Evolutionary conservation across 2,113 vertebrate genomes (phyloP).

Genomic region (Puma concolor): DNA sequence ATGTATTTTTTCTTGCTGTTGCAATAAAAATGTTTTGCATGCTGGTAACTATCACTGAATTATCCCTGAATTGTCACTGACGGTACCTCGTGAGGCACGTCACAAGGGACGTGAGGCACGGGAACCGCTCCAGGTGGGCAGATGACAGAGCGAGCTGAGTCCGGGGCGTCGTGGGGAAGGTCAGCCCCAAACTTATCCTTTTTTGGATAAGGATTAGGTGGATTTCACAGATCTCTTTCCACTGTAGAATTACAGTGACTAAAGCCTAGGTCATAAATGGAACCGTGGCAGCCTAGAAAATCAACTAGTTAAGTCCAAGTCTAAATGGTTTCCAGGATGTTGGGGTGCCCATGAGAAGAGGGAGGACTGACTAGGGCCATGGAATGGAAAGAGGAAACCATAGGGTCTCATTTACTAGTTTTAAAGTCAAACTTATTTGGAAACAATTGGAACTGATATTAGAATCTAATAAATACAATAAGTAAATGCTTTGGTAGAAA

Average conservation of each 20-base stretch:
- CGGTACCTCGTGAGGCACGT: no score
- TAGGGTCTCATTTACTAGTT: not conserved
- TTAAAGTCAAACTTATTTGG: not conserved
- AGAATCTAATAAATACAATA: not conserved
- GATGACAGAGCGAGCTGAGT: fast-evolving
- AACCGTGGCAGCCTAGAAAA: not conserved
- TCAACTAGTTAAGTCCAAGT: not conserved
- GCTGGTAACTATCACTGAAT: not conserved
- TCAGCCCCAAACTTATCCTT: not conserved
- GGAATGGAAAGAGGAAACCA: not conserved
- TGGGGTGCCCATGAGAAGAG: not conserved
- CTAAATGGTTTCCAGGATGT: not conserved
- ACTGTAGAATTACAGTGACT: not conserved
- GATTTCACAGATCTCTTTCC: not conserved
- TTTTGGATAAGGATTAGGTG: not conserved
- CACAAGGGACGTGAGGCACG: fast-evolving
- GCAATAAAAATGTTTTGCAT: not conserved
- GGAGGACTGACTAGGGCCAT: not conserved
- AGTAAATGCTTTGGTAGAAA: not conserved
- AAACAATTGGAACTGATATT: not conserved
- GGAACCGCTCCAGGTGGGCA: not conserved
- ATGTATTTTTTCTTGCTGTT: not conserved
- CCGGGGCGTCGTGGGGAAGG: not conserved
- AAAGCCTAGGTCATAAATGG: not conserved
- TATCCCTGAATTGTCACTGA: not conserved